These are phyloP conservation scores for Perognathus longimembris DNA, from an alignment of 2,113 vertebrate species.

Conservation along the genomic window DNA sequence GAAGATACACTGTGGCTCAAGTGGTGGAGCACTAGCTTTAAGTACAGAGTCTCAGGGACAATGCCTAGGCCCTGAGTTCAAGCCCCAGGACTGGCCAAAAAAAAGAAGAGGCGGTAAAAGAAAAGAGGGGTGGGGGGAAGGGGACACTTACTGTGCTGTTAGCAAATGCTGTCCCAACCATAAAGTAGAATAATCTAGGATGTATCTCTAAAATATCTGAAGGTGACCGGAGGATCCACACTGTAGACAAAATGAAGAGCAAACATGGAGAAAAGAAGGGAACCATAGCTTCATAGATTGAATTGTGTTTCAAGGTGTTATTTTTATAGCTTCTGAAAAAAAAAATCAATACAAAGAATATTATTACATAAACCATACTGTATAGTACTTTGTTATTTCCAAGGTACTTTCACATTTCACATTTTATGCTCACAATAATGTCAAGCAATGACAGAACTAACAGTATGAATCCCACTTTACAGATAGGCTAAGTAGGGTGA, in stretches of 20 bases:
- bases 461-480: constrained; percentile 1
- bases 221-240: constrained; percentile 93
- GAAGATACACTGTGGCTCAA: too few species aligned
- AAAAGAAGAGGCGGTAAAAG: too few species aligned
- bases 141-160: constrained; percentile 94
- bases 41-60: too few species aligned
- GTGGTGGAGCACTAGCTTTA: too few species aligned
- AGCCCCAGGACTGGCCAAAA: too few species aligned
- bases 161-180: constrained; percentile 98
- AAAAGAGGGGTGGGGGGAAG: too few species aligned
- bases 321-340: constrained; percentile 90
- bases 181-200: constrained; percentile 96
- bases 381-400: background rate
- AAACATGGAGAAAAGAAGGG: constrained; percentile 95
- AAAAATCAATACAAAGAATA: constrained; percentile 72
- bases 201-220: constrained; percentile 91
- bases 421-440: background rate
- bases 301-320: constrained; percentile 94
- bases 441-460: background rate
- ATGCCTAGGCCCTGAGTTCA: too few species aligned
- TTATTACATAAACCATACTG: constrained; percentile 53
- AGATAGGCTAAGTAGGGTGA: background rate
- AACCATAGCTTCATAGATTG: constrained; percentile 93
- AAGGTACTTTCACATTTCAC: constrained; percentile 27
- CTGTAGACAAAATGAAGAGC: constrained; percentile 93